Evolutionary conservation across 2,888 invertebrate genomes (phyloP).

Genomic region (Hyppa rectilinea): DNA sequence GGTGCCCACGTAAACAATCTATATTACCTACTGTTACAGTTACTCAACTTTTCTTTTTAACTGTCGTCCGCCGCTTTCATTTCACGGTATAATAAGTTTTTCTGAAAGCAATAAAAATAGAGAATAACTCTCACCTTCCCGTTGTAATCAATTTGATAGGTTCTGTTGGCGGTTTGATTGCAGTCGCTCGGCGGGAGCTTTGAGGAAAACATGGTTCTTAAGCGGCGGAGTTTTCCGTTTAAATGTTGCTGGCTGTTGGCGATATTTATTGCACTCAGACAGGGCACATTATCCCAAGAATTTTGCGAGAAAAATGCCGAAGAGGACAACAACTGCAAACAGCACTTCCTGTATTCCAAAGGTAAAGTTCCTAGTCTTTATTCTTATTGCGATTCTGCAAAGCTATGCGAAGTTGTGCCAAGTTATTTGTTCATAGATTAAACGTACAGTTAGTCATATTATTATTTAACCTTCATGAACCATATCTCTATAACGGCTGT

Average conservation of each 20-base stretch:
- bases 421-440: slow-evolving; percentile 6
- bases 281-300: slow-evolving; percentile 73
- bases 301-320: slow-evolving; percentile 74
- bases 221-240: slow-evolving; percentile 74
- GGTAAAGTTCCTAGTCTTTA: slow-evolving; percentile 67
- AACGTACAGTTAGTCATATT: not conserved
- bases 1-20: slow-evolving; percentile 40
- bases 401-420: slow-evolving; percentile 28
- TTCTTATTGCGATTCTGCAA: not conserved
- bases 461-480: slow-evolving; percentile 6
- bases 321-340: slow-evolving; percentile 67
- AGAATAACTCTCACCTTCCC: slow-evolving; percentile 76
- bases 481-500: not conserved
- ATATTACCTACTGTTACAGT: slow-evolving; percentile 64
- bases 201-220: slow-evolving; percentile 78
- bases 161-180: slow-evolving; percentile 61
- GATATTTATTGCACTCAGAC: slow-evolving; percentile 71
- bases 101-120: slow-evolving; percentile 75
- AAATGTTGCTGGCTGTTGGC: slow-evolving; percentile 79
- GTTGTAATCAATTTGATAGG: slow-evolving; percentile 80
- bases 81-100: slow-evolving; percentile 81
- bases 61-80: slow-evolving; percentile 79
- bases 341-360: slow-evolving; percentile 70
- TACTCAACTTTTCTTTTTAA: slow-evolving; percentile 70
- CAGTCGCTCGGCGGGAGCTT: slow-evolving; percentile 77